Conservation (phyloP, 2,888 invertebrate species). For the Harpalus rubripes region DNA sequence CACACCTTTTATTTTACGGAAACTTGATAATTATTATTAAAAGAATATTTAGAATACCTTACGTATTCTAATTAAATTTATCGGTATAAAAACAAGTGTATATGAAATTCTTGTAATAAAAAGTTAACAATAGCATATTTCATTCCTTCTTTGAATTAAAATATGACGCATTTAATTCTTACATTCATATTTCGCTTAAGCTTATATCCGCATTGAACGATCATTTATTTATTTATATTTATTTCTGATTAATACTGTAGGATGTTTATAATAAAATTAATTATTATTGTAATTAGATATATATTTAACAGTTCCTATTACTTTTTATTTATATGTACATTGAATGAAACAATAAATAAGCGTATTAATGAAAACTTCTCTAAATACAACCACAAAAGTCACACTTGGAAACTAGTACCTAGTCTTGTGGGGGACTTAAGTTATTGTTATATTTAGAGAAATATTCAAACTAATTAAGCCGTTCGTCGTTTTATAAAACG, state of each 20-base stretch:
- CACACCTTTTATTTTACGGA: neutral
- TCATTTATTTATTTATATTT: constrained; percentile 17
- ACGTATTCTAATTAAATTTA: too few species aligned
- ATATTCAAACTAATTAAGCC: too few species aligned
- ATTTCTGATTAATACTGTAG: constrained; percentile 10
- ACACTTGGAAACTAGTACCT: too few species aligned
- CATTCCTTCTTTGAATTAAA: neutral
- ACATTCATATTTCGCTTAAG: neutral
- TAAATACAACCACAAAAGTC: too few species aligned
- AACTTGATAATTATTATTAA: neutral
- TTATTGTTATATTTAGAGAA: too few species aligned
- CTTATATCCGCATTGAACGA: constrained; percentile 8
- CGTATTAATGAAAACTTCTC: neutral
- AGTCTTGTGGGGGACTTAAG: too few species aligned
- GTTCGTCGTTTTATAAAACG: too few species aligned
- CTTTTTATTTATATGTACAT: neutral
- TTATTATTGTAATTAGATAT: neutral
- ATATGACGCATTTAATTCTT: constrained; percentile 8
- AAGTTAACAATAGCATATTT: neutral
- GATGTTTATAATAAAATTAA: neutral
- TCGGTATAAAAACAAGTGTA: neutral
- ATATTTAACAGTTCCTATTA: neutral
- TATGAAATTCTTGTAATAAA: neutral
- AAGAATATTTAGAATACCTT: neutral
- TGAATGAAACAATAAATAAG: too few species aligned